Conservation (phyloP, 92 coral and sea anemone genomes). For the Meandrina meandrites region DNA sequence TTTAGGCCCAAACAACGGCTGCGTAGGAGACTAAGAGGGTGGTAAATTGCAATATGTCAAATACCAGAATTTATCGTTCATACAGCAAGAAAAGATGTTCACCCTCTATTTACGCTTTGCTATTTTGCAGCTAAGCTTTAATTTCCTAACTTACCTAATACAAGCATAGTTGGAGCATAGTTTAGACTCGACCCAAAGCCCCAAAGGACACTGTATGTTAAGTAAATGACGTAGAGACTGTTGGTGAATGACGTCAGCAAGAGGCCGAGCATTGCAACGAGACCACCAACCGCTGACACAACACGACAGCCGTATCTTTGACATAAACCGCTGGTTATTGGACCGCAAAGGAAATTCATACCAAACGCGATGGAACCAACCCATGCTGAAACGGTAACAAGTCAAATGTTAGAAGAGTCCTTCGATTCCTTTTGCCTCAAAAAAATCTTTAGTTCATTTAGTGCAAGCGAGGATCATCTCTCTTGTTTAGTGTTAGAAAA, state of each 20-base stretch:
- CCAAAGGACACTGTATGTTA: constrained; percentile 88
- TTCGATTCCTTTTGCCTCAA: no score
- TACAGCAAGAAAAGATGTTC: not conserved
- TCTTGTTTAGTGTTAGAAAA: no score
- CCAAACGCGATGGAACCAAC: constrained; percentile 93
- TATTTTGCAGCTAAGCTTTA: not conserved
- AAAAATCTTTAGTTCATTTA: no score
- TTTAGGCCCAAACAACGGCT: no score
- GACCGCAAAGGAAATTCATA: constrained; percentile 87
- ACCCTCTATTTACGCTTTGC: not conserved
- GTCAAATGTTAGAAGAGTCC: constrained; percentile 7
- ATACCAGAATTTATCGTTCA: not conserved
- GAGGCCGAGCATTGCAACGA: constrained; percentile 79
- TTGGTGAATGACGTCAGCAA: constrained; percentile 84
- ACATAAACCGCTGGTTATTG: constrained; percentile 79
- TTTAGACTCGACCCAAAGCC: constrained; percentile 90
- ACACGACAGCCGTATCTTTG: constrained; percentile 83
- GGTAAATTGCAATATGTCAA: no score
- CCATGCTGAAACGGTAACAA: constrained; percentile 71
- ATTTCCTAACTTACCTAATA: constrained; percentile 74
- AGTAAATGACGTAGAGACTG: constrained; percentile 79
- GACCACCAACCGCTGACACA: constrained; percentile 75
- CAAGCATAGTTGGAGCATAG: constrained; percentile 90
- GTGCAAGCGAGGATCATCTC: no score
- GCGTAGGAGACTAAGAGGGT: no score